phyloP scores from a whole-genome alignment of 1,140 invertebrate genomes.

The Papilio polytes region DNA sequence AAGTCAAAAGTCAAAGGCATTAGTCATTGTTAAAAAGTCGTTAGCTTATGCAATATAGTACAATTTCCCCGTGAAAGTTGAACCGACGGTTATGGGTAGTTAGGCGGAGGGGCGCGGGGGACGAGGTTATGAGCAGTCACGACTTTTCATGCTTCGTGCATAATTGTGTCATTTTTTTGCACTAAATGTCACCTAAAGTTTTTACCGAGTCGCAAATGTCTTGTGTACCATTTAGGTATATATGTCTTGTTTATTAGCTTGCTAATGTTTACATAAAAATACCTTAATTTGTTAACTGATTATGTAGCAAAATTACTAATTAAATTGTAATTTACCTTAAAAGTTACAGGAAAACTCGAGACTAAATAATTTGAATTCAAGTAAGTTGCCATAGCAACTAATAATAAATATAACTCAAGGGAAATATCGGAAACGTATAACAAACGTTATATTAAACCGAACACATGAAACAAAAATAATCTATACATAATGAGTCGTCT shows the following conservation, averaged over 20 bases:
- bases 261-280: no score
- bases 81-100: conserved; percentile 31
- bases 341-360: no score
- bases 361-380: no score
- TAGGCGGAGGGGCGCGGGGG: neutral
- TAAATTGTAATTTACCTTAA: no score
- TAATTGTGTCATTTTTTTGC: conserved; percentile 31
- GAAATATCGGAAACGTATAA: no score
- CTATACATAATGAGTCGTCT: neutral
- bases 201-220: neutral
- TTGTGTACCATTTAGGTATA: neutral
- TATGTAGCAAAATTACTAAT: no score
- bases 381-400: no score
- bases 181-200: conserved; percentile 27
- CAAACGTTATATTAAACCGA: no score
- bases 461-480: neutral
- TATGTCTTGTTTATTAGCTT: neutral
- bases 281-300: no score
- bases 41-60: conserved; percentile 15
- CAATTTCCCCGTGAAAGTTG: conserved; percentile 11
- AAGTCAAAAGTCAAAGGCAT: conserved; percentile 19
- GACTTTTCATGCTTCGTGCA: conserved; percentile 27
- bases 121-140: neutral
- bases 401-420: no score
- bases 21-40: conserved; percentile 16